Evolutionary conservation across 2,797 vertebrate genomes (phyloP).

Genomic region (Bovichtus diacanthus): DNA sequence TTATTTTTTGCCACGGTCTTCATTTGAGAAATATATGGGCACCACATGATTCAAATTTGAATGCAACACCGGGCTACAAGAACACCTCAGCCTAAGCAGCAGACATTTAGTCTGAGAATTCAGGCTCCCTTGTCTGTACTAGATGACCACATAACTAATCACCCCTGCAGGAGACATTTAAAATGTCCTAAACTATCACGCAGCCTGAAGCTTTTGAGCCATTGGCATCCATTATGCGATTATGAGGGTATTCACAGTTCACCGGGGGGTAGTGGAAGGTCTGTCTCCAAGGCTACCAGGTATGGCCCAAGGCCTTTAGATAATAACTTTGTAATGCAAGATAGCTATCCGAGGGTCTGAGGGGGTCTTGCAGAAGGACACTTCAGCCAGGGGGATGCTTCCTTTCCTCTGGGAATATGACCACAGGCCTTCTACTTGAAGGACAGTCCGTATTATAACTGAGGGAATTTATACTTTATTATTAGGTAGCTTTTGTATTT

Average conservation of each 20-base stretch:
- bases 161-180: conserved; percentile 54
- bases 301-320: conserved; percentile 36
- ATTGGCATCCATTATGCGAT: conserved; percentile 62
- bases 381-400: neutral
- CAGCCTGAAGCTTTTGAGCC: conserved; percentile 55
- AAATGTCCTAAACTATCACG: conserved; percentile 48
- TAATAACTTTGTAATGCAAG: conserved; percentile 24
- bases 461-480: conserved; percentile 1
- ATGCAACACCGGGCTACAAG: conserved; percentile 29
- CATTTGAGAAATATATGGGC: neutral
- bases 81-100: conserved; percentile 38
- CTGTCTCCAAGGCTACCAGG: conserved; percentile 41
- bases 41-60: conserved; percentile 16
- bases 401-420: conserved; percentile 8
- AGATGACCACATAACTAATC: conserved; percentile 59
- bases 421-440: conserved; percentile 4
- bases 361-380: conserved; percentile 11
- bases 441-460: neutral
- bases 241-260: conserved; percentile 55
- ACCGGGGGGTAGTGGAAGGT: conserved; percentile 37
- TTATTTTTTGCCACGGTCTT: conserved; percentile 21
- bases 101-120: conserved; percentile 56
- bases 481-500: neutral
- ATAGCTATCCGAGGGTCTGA: conserved; percentile 32
- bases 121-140: conserved; percentile 38